A percentile compares a stretch with the other conserved stretches of the same genome.
Conservation (phyloP, 1,140 invertebrate genomes). For the Dendroctonus ponderosae region DNA sequence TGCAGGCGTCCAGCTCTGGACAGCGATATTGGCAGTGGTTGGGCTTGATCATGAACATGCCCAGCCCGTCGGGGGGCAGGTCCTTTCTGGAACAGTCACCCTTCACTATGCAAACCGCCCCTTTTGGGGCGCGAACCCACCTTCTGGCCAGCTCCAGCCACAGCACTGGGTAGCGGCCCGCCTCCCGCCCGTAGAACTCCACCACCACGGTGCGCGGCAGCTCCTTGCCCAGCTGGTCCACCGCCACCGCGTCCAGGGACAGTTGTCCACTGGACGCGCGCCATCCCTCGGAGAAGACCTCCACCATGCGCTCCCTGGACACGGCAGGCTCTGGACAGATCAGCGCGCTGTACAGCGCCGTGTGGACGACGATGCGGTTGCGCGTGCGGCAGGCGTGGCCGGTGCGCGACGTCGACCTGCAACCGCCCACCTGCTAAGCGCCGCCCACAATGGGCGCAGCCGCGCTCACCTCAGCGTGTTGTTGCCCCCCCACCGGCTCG, state of each 20-base stretch:
- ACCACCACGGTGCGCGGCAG: constrained; percentile 69
- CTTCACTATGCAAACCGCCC: no score
- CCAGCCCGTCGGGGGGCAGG: constrained; percentile 47
- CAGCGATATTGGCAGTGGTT: constrained; percentile 78
- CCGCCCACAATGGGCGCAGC: no score
- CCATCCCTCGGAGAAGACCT: constrained; percentile 82
- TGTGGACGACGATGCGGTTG: constrained; percentile 72
- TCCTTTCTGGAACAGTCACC: constrained; percentile 40
- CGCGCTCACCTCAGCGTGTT: constrained; percentile 27
- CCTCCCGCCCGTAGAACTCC: constrained; percentile 72
- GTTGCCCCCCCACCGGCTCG: constrained; percentile 55
- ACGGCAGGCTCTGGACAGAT: constrained; percentile 68
- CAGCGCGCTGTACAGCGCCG: constrained; percentile 64
- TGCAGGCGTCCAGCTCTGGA: constrained; percentile 83
- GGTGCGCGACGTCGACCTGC: constrained; percentile 23
- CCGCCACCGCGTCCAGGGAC: constrained; percentile 55
- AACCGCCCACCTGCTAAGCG: no score
- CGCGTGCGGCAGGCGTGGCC: constrained; percentile 61
- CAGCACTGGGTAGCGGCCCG: constrained; percentile 71
- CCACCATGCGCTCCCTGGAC: constrained; percentile 61
- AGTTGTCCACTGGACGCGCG: constrained; percentile 43
- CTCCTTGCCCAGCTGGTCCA: constrained; percentile 60
- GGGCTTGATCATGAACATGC: constrained; percentile 57
- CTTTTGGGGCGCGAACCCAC: constrained; percentile 42
- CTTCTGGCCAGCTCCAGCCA: constrained; percentile 80